Conservation (phyloP, 2,797 vertebrate genomes). For the Danio jaintianensis region DNA sequence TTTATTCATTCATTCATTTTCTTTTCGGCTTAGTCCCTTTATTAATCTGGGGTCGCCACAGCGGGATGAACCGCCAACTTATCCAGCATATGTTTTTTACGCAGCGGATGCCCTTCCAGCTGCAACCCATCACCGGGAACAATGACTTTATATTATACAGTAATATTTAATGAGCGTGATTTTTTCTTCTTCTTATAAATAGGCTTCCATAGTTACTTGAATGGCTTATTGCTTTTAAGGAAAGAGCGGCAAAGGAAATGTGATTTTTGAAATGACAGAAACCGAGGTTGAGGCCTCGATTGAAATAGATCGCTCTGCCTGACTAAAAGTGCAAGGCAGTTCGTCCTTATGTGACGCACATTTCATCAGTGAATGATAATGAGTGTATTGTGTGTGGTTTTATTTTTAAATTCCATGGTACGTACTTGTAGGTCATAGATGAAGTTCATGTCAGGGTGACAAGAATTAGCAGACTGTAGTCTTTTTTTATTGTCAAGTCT, state of each 20-base stretch:
- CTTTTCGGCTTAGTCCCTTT: no score
- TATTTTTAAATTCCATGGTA: slow-evolving; percentile 68
- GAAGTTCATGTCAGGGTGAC: slow-evolving; percentile 65
- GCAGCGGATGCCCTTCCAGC: no score
- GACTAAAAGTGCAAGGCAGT: slow-evolving; percentile 64
- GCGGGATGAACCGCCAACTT: no score
- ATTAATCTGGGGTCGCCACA: no score
- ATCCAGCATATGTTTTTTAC: no score
- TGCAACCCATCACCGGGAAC: no score
- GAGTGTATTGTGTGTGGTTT: slow-evolving; percentile 73
- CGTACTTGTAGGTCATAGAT: slow-evolving; percentile 74
- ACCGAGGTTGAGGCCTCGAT: slow-evolving; percentile 27
- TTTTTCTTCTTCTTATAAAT: neutral
- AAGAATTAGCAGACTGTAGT: slow-evolving; percentile 61
- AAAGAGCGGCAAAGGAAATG: neutral
- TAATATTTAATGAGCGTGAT: neutral
- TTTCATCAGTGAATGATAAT: slow-evolving; percentile 72
- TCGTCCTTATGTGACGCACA: slow-evolving; percentile 66
- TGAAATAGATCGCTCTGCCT: slow-evolving; percentile 64
- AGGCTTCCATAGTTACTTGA: neutral
- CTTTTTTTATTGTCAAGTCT: slow-evolving; percentile 70
- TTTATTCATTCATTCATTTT: no score
- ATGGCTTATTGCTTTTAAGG: neutral
- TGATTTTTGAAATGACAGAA: neutral
- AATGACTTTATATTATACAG: neutral